A percentile compares a stretch with the other conserved stretches of the same genome.
Conservation (phyloP, 1,140 invertebrate genomes). For the Aphelinus atriplicis region DNA sequence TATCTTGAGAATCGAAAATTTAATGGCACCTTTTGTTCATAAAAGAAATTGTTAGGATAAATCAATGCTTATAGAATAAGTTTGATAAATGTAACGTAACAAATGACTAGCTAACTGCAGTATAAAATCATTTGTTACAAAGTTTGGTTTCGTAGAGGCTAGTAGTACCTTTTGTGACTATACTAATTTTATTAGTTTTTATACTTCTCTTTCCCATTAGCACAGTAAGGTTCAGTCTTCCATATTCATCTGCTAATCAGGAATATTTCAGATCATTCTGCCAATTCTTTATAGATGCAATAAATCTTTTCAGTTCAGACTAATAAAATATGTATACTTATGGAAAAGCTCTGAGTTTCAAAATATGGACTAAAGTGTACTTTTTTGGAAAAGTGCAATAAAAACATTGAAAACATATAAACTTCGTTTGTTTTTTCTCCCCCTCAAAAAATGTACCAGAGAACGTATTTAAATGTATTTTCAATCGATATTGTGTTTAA, state of each 20-base stretch:
- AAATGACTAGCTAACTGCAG: constrained; percentile 18
- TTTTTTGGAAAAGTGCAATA: constrained; percentile 61
- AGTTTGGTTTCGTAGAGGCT: constrained; percentile 49
- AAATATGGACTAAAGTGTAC: constrained; percentile 49
- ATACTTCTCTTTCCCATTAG: constrained; percentile 44
- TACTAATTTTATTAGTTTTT: constrained; percentile 28
- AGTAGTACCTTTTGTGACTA: constrained; percentile 41
- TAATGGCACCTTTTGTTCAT: too few species aligned
- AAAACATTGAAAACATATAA: constrained; percentile 48
- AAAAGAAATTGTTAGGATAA: neutral
- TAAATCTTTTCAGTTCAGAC: constrained; percentile 20
- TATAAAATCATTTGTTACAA: constrained; percentile 42
- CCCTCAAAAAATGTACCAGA: too few species aligned
- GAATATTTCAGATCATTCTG: constrained; percentile 7
- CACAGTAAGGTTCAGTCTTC: constrained; percentile 44
- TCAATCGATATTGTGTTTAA: too few species aligned
- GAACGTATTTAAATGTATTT: too few species aligned
- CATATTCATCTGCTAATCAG: constrained; percentile 30
- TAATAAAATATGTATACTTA: constrained; percentile 17
- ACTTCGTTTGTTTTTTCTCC: too few species aligned
- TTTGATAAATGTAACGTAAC: constrained; percentile 34
- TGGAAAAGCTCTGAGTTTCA: constrained; percentile 20
- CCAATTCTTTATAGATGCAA: constrained; percentile 14
- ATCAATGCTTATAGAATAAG: constrained; percentile 38
- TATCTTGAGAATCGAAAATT: too few species aligned